Evolutionary conservation across 2,888 invertebrate genomes (phyloP).

Genomic region (Sycophila texana): DNA sequence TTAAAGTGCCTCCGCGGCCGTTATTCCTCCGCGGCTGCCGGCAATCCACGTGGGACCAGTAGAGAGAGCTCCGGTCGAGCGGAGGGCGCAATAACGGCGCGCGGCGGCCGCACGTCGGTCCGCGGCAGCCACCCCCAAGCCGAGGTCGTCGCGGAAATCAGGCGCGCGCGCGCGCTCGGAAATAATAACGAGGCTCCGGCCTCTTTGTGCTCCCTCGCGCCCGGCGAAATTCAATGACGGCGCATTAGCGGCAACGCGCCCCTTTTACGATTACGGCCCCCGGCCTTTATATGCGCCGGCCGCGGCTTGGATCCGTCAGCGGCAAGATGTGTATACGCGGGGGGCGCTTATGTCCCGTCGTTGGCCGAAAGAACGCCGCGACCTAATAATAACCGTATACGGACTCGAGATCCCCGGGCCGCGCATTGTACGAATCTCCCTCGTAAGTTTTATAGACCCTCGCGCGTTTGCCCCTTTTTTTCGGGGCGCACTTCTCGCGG

Average conservation of each 20-base stretch:
- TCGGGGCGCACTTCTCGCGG: not conserved
- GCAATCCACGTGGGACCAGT: not conserved
- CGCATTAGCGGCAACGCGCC: not conserved
- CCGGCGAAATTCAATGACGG: conserved; percentile 34
- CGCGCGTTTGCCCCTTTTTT: conserved; percentile 5
- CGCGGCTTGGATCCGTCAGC: conserved; percentile 11
- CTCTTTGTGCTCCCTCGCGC: not conserved
- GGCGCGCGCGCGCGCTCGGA: not conserved
- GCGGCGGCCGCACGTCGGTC: not conserved
- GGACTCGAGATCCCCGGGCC: not conserved
- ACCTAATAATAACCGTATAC: conserved; percentile 45
- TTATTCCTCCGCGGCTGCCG: no score
- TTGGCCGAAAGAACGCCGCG: conserved; percentile 27
- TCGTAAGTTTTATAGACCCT: conserved; percentile 20
- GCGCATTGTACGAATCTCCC: not conserved
- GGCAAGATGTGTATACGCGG: not conserved
- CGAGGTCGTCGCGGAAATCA: conserved; percentile 4
- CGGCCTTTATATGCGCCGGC: conserved; percentile 14
- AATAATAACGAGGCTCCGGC: conserved; percentile 17
- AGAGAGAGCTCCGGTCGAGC: not conserved
- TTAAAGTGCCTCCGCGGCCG: no score
- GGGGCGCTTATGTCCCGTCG: not conserved
- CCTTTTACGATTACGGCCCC: conserved; percentile 36
- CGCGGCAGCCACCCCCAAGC: not conserved
- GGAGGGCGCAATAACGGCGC: not conserved